Evolutionary conservation across 2,888 invertebrate species (phyloP).

Genomic region (Vesta saturnalis): DNA sequence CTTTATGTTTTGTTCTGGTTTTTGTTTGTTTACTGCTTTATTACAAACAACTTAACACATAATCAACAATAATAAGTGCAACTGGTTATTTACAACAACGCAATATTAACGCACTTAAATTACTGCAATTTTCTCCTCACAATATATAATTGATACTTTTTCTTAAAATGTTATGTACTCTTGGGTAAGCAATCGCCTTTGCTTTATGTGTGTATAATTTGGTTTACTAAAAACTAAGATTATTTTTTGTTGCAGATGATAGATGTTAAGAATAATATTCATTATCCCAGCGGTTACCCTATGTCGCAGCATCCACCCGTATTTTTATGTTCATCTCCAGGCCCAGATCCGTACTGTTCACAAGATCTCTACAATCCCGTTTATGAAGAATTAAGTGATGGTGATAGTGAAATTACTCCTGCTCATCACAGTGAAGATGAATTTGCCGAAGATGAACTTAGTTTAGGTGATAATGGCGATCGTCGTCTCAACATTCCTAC

Average conservation of each 20-base stretch:
- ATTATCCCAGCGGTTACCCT: slow-evolving; percentile 71
- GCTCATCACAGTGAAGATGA: slow-evolving; percentile 83
- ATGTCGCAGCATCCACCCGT: slow-evolving; percentile 72
- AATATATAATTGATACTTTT: too few species aligned
- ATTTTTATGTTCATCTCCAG: slow-evolving; percentile 76
- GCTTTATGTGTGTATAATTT: not conserved
- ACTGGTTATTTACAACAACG: too few species aligned
- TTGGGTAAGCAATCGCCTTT: not conserved
- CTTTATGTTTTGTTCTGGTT: not conserved
- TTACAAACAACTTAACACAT: not conserved
- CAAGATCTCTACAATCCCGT: slow-evolving; percentile 79
- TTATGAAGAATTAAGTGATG: slow-evolving; percentile 82
- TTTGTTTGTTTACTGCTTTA: not conserved
- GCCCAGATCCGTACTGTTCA: slow-evolving; percentile 72
- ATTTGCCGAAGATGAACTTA: slow-evolving; percentile 86
- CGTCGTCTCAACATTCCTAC: slow-evolving; percentile 60
- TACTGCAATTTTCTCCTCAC: too few species aligned
- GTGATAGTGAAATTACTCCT: slow-evolving; percentile 66
- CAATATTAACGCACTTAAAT: too few species aligned
- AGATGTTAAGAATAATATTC: slow-evolving; percentile 71
- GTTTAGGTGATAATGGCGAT: slow-evolving; percentile 63
- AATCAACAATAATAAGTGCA: too few species aligned
- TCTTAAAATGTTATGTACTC: too few species aligned
- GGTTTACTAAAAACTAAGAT: not conserved
- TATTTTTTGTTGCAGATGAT: slow-evolving; percentile 70